Conservation (phyloP, 2,113 vertebrate genomes). For the Entomyzon cyanotis region DNA sequence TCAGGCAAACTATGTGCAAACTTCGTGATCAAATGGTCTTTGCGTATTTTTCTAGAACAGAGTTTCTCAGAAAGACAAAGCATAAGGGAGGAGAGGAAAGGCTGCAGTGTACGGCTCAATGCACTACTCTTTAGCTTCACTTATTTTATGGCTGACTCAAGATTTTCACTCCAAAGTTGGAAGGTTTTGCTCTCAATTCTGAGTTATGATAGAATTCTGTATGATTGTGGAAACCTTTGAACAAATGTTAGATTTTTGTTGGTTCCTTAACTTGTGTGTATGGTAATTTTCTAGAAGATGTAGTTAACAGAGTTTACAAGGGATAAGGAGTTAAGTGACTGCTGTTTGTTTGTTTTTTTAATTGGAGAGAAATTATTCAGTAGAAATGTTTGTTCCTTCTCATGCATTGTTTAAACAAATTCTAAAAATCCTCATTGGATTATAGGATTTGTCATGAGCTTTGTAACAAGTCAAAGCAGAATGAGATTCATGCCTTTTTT, state of each 20-base stretch:
- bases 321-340: neutral
- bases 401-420: slow-evolving; percentile 11
- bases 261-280: neutral
- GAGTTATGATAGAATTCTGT: neutral
- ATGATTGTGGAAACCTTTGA: neutral
- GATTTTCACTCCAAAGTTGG: neutral
- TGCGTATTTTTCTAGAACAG: neutral
- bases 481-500: neutral
- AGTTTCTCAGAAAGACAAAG: neutral
- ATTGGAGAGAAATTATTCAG: neutral
- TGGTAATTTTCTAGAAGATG: neutral
- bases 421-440: slow-evolving; percentile 26
- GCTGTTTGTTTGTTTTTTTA: neutral
- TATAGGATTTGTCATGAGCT: slow-evolving; percentile 16
- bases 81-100: neutral
- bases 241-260: neutral
- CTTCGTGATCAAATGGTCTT: neutral
- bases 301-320: neutral
- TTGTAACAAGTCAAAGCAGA: slow-evolving; percentile 54
- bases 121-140: neutral
- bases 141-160: neutral
- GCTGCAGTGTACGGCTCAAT: neutral
- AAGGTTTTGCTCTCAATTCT: neutral
- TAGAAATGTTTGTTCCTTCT: slow-evolving; percentile 30
- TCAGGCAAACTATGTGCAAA: neutral